These are phyloP conservation scores for Eupithecia dodoneata DNA, from an alignment of 2,888 invertebrate genomes.

Conservation along the genomic window DNA sequence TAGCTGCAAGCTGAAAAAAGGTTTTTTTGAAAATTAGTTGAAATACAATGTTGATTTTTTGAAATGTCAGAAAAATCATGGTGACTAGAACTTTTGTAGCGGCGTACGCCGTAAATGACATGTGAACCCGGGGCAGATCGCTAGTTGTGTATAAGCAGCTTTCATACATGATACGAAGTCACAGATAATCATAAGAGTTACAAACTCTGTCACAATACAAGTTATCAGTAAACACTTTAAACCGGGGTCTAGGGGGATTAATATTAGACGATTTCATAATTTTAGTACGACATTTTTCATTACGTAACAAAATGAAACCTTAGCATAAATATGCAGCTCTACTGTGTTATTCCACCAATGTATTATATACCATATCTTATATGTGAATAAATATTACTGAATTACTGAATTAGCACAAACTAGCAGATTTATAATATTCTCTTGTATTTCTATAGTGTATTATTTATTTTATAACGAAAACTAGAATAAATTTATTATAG, in stretches of 20 bases:
- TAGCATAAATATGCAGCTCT: no score
- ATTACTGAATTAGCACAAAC: no score
- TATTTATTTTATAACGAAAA: no score
- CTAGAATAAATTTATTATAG: no score
- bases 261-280: neutral
- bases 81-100: neutral
- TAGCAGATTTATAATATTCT: no score
- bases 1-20: neutral
- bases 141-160: conserved; percentile 22
- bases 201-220: neutral
- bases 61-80: neutral
- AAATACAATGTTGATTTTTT: neutral
- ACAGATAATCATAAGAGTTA: conserved; percentile 12
- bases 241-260: neutral
- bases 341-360: no score
- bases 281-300: neutral
- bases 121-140: neutral
- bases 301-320: neutral
- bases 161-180: conserved; percentile 23
- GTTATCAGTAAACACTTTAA: neutral
- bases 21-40: neutral
- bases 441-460: no score
- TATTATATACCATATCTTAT: no score
- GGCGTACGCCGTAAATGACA: neutral
- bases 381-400: no score